Percentiles rank a stretch among this genome's conserved stretches.
Evolutionary conservation across 2,888 invertebrate species (phyloP).

Genomic region (Patella ulyssiponensis): DNA sequence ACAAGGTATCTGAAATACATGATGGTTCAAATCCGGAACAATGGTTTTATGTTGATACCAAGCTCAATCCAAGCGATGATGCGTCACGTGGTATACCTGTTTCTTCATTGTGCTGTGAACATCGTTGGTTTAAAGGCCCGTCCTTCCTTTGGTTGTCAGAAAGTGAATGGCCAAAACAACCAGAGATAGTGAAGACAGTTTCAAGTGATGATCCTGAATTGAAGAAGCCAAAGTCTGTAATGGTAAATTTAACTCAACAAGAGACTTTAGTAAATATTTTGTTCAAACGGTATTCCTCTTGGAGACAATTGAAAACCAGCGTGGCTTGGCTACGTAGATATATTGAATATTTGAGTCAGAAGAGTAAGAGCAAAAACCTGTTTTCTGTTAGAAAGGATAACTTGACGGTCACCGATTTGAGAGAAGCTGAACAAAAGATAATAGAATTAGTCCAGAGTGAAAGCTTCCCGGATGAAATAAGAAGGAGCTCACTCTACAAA

Average conservation of each 20-base stretch:
- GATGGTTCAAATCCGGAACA: slow-evolving; percentile 13
- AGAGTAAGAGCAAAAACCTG: not conserved
- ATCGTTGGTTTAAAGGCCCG: slow-evolving; percentile 21
- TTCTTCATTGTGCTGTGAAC: not conserved
- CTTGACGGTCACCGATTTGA: not conserved
- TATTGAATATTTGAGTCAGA: not conserved
- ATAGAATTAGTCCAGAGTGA: too few relatives aligned
- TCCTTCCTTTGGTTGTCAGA: slow-evolving; percentile 21
- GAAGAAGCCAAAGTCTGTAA: not conserved
- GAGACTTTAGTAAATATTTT: not conserved
- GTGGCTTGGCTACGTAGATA: not conserved
- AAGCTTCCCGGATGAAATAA: too few relatives aligned
- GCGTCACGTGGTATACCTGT: not conserved
- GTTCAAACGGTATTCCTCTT: slow-evolving; percentile 3
- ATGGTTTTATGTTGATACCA: slow-evolving; percentile 8
- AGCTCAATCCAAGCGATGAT: not conserved
- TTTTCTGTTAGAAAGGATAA: not conserved
- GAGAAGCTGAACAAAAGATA: too few relatives aligned
- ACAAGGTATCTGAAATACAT: slow-evolving; percentile 16
- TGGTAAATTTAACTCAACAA: not conserved
- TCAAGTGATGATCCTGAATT: not conserved
- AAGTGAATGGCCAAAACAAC: slow-evolving; percentile 19
- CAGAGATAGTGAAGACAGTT: not conserved
- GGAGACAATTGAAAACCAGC: not conserved
- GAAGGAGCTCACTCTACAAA: not conserved